Evolutionary conservation across 2,888 invertebrate genomes (phyloP).

Genomic region (Cordilura impudica): DNA sequence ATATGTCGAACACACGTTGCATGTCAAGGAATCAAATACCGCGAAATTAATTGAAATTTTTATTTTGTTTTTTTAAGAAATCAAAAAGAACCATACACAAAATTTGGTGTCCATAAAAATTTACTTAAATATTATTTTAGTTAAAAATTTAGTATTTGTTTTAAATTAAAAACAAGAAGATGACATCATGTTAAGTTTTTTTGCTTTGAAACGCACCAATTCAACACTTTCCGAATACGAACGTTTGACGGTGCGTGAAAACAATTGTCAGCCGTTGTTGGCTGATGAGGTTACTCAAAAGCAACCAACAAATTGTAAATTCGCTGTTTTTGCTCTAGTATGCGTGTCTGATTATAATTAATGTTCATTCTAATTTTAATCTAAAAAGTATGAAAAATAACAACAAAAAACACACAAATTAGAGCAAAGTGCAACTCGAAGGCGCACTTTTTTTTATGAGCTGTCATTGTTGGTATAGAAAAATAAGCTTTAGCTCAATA

Average conservation of each 20-base stretch:
- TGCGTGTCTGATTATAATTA: conserved; percentile 15
- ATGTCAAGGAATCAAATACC: conserved; percentile 22
- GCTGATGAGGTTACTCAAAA: not conserved
- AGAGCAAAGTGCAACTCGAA: conserved; percentile 9
- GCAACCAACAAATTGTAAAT: not conserved
- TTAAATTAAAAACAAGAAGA: not conserved
- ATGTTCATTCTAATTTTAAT: conserved; percentile 35
- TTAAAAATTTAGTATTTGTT: not conserved
- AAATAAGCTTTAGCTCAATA: not conserved
- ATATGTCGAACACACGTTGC: conserved; percentile 25
- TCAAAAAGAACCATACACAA: not conserved
- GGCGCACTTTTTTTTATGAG: not conserved
- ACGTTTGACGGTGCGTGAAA: not conserved
- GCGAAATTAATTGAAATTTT: not conserved
- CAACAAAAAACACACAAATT: conserved; percentile 2
- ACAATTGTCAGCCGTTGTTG: conserved; percentile 2
- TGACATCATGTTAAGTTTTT: conserved; percentile 5
- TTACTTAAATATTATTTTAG: not conserved
- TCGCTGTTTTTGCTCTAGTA: not conserved
- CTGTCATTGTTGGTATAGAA: not conserved
- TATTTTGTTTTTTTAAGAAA: not conserved
- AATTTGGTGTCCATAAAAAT: not conserved
- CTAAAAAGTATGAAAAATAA: not conserved
- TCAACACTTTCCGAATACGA: not conserved
- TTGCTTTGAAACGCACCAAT: not conserved